A percentile compares a stretch with the other conserved stretches of the same genome.
Conservation (phyloP, 2,888 invertebrate species). For the Brachypalpus laphriformis region DNA sequence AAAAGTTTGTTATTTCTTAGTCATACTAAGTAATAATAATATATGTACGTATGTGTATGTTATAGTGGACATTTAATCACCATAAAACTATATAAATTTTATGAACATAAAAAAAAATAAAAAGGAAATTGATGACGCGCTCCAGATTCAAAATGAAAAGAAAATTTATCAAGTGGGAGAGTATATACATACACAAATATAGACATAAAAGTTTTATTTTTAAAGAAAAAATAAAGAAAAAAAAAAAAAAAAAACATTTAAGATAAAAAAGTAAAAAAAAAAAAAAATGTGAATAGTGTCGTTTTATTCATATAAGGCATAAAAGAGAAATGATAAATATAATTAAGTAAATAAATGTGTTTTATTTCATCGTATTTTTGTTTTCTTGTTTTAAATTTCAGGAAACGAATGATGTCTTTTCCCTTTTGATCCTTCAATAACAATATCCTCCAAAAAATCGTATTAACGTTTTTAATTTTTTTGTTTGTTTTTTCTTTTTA, state of each 20-base stretch:
- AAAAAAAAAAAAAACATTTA: conserved; percentile 26
- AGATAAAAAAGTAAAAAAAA: conserved; percentile 32
- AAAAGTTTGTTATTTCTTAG: conserved; percentile 35
- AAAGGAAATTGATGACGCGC: conserved; percentile 32
- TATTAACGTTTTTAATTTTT: conserved; percentile 42
- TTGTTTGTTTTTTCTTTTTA: conserved; percentile 57
- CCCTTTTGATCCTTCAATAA: neutral
- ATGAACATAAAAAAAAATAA: conserved; percentile 12
- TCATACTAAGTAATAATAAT: conserved; percentile 22
- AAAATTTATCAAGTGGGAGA: conserved; percentile 23
- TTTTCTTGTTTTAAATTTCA: conserved; percentile 45
- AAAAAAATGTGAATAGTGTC: conserved; percentile 60
- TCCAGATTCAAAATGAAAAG: conserved; percentile 40
- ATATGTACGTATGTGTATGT: conserved; percentile 37
- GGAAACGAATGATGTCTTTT: conserved; percentile 43
- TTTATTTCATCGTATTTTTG: conserved; percentile 55
- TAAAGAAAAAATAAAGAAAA: conserved; percentile 47
- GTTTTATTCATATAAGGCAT: conserved; percentile 69
- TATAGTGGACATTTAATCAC: conserved; percentile 51
- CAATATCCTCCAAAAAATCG: too few species aligned
- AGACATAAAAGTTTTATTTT: conserved; percentile 60
- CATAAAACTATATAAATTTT: conserved; percentile 23
- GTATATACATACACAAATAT: conserved; percentile 46
- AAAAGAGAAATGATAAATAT: conserved; percentile 55
- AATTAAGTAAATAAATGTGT: conserved; percentile 67